Percentiles rank a stretch among this genome's conserved stretches.
Evolutionary conservation across 2,113 vertebrate genomes (phyloP).

Genomic region (Gnathonemus echidnorhynchus): DNA sequence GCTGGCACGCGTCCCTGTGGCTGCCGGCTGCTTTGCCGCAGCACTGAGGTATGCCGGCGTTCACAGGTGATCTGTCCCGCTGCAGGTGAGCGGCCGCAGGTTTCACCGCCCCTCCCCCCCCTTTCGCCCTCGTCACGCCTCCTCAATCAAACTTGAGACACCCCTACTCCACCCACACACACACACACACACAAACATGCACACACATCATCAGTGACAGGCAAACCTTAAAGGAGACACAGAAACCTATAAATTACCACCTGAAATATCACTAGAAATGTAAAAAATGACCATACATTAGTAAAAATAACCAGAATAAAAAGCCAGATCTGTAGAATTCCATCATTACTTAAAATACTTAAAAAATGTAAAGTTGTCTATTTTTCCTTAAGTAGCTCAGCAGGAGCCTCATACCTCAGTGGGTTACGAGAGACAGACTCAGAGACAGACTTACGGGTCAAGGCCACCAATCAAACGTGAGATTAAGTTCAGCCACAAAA

Average conservation of each 20-base stretch:
- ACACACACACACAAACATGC: neutral
- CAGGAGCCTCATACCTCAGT: neutral
- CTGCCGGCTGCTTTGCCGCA: neutral
- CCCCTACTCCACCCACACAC: constrained; percentile 8
- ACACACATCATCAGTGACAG: neutral
- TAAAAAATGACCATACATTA: neutral
- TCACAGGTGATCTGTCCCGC: constrained; percentile 11
- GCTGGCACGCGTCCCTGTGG: neutral
- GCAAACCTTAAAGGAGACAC: neutral
- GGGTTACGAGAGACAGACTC: neutral
- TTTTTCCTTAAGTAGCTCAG: neutral
- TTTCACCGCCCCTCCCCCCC: neutral
- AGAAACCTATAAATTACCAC: neutral
- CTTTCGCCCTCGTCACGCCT: neutral
- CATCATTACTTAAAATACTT: neutral
- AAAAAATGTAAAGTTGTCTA: neutral
- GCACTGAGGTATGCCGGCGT: neutral
- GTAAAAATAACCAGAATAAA: neutral
- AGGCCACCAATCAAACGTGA: neutral
- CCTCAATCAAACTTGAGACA: neutral
- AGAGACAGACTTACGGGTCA: neutral
- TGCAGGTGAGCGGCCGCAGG: constrained; percentile 4
- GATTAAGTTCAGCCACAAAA: neutral
- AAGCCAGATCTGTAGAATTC: neutral
- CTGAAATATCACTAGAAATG: neutral